A percentile compares a stretch with the other conserved stretches of the same genome.
These are phyloP conservation scores for Zaprionus inermis DNA, from an alignment of 1,140 invertebrate species.

Conservation along the genomic window DNA sequence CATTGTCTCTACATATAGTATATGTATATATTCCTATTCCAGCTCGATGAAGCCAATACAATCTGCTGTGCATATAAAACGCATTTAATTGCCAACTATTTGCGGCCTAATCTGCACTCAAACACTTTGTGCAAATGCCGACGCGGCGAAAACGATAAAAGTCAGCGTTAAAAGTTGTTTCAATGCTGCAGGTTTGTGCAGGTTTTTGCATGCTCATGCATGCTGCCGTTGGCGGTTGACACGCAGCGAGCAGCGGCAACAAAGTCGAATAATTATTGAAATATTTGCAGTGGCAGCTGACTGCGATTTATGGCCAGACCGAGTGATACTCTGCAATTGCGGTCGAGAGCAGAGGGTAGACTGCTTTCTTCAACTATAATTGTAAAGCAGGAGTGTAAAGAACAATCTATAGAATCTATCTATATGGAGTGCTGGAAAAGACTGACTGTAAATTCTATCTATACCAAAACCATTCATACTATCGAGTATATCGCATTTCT, in stretches of 20 bases:
- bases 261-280: conserved; percentile 27
- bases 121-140: conserved; percentile 67
- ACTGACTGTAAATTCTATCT: no score
- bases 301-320: conserved; percentile 8
- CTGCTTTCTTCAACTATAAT: no score
- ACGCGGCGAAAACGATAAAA: conserved; percentile 56
- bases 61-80: no score
- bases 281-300: conserved; percentile 31
- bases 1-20: no score
- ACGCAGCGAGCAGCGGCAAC: conserved; percentile 15
- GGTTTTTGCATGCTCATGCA: conserved; percentile 9
- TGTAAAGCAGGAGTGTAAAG: no score
- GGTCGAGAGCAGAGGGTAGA: no score
- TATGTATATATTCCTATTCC: no score
- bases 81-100: conserved; percentile 68
- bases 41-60: no score
- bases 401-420: no score
- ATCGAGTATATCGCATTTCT: no score
- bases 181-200: conserved; percentile 29
- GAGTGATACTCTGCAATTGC: conserved; percentile 1
- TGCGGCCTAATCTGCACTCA: conserved; percentile 36
- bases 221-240: conserved; percentile 37
- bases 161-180: conserved; percentile 59
- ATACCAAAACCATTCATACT: no score
- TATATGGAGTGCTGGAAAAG: no score